Evolutionary conservation across 2,888 invertebrate genomes (phyloP).

Genomic region (Dascillus cervinus): DNA sequence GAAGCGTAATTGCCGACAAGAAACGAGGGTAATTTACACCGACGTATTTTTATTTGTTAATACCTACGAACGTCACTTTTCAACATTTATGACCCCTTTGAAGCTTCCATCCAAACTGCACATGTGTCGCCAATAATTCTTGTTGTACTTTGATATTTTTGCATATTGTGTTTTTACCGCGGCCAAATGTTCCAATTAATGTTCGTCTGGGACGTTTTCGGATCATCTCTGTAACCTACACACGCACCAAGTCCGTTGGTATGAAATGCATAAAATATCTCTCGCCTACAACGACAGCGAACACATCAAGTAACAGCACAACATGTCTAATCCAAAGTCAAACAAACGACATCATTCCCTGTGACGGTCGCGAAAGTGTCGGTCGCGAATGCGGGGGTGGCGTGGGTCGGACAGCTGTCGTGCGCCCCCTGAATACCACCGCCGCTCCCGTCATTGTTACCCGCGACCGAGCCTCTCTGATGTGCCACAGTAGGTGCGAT

Average conservation of each 20-base stretch:
- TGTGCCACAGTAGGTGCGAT: constrained; percentile 17
- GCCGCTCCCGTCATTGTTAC: constrained; percentile 22
- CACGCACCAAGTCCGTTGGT: too few species aligned
- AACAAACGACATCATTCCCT: constrained; percentile 4
- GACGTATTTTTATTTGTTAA: constrained; percentile 7
- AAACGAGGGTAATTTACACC: constrained; percentile 11
- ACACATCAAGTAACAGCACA: constrained; percentile 3
- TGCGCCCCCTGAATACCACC: constrained; percentile 18
- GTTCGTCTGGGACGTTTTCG: too few species aligned
- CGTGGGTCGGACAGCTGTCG: constrained; percentile 18
- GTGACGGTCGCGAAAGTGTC: constrained; percentile 16
- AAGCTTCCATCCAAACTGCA: constrained; percentile 10
- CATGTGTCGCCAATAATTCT: constrained; percentile 19
- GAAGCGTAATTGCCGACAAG: constrained; percentile 9
- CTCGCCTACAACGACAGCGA: constrained; percentile 2
- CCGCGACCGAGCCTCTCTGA: constrained; percentile 16
- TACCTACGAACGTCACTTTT: constrained; percentile 11
- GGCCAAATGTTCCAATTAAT: too few species aligned
- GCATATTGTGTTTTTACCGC: too few species aligned
- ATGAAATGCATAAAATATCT: too few species aligned
- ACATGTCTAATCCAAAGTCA: constrained; percentile 6
- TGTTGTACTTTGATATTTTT: constrained; percentile 16
- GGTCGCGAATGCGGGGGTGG: constrained; percentile 14
- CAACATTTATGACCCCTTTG: too few species aligned
- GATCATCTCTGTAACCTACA: too few species aligned